Evolutionary conservation across 2,113 vertebrate genomes (phyloP).

Genomic region (human (Homo sapiens)): DNA sequence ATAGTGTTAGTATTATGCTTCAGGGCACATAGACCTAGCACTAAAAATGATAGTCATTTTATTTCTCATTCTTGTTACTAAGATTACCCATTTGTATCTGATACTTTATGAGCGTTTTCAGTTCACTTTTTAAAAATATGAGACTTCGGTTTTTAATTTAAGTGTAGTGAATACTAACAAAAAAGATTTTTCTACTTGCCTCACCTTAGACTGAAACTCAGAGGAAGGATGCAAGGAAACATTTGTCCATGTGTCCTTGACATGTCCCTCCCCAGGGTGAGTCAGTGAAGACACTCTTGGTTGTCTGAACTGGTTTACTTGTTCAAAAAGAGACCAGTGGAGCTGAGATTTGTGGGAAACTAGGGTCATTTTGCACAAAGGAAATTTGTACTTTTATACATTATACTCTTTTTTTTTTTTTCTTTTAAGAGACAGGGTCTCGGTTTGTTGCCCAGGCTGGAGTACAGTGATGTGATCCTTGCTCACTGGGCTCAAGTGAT

Average conservation of each 20-base stretch:
- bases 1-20: background rate
- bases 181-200: slow-evolving; percentile 9
- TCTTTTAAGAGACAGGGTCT: no score
- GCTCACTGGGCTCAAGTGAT: no score
- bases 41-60: background rate
- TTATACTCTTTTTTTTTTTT: background rate
- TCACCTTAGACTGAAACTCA: background rate
- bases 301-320: background rate
- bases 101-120: background rate
- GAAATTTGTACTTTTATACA: background rate
- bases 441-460: no score
- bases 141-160: background rate
- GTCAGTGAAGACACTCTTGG: background rate
- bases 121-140: background rate
- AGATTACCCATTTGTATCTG: background rate
- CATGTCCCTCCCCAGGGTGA: background rate
- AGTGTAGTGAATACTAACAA: background rate
- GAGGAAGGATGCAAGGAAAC: background rate
- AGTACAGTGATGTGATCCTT: no score
- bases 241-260: background rate
- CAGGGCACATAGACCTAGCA: background rate
- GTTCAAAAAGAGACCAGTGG: background rate
- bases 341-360: background rate
- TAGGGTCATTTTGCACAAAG: background rate
- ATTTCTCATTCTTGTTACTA: background rate